Evolutionary conservation across 2,888 invertebrate species (phyloP).

Genomic region (Ormia ochracea): DNA sequence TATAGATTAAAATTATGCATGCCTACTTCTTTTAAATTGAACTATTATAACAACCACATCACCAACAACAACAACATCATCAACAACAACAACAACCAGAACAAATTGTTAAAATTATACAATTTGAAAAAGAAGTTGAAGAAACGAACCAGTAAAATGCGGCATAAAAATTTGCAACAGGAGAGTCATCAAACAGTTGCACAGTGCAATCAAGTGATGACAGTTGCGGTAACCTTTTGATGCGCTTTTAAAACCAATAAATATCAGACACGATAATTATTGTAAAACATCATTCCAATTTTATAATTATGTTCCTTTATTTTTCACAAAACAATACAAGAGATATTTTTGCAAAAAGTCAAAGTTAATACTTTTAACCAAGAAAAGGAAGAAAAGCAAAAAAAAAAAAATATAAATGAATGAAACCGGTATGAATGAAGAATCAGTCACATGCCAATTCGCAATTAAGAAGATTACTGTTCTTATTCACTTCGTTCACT

Average conservation of each 20-base stretch:
- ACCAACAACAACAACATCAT: too few relatives aligned
- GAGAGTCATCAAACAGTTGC: constrained; percentile 14
- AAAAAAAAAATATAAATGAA: too few relatives aligned
- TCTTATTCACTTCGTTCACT: not conserved
- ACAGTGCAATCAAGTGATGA: constrained; percentile 57
- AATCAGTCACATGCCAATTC: constrained; percentile 46
- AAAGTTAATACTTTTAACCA: not conserved
- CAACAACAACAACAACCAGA: too few relatives aligned
- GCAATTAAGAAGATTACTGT: not conserved
- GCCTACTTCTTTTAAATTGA: not conserved
- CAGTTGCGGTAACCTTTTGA: constrained; percentile 71
- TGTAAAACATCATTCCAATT: constrained; percentile 49
- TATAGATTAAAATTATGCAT: not conserved
- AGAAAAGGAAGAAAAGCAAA: too few relatives aligned
- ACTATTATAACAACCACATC: constrained; percentile 3
- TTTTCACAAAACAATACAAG: not conserved
- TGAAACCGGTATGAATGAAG: not conserved
- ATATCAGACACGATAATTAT: constrained; percentile 52
- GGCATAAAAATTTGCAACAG: not conserved
- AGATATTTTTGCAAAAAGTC: not conserved
- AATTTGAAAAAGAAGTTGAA: not conserved
- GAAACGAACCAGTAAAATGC: not conserved
- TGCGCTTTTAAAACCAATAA: constrained; percentile 69
- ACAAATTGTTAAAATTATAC: constrained; percentile 33
- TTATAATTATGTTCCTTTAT: constrained; percentile 7